Conservation (phyloP, 30 jellyfish, hydroid and myxozoan genomes). For the Catostylus mosaicus region DNA sequence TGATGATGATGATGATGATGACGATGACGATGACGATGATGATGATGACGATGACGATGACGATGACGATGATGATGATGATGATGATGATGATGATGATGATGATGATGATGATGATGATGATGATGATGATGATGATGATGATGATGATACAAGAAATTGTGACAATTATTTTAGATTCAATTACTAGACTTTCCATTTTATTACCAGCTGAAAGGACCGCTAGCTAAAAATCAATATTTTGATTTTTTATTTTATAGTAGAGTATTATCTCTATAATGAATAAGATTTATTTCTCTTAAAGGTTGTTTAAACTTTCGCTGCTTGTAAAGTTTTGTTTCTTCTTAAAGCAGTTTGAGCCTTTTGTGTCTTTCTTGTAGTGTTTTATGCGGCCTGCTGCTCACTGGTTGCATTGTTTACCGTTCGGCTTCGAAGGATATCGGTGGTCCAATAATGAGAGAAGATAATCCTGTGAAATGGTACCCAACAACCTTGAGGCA, state of each 20-base stretch:
- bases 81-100: not conserved
- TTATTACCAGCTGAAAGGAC: too few relatives aligned
- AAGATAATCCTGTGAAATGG: constrained; percentile 87
- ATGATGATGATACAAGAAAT: not conserved
- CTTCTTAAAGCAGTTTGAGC: too few relatives aligned
- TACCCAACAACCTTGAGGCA: constrained; percentile 70
- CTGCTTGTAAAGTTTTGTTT: too few relatives aligned
- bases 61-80: not conserved
- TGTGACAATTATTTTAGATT: too few relatives aligned
- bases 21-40: not conserved
- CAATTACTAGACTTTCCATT: too few relatives aligned
- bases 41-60: not conserved
- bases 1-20: not conserved
- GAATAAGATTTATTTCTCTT: too few relatives aligned
- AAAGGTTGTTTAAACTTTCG: too few relatives aligned
- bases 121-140: not conserved
- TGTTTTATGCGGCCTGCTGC: constrained; percentile 85
- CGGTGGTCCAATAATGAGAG: constrained; percentile 76
- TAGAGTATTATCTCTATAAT: too few relatives aligned
- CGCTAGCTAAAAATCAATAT: too few relatives aligned
- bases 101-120: not conserved
- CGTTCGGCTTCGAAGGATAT: constrained; percentile 69
- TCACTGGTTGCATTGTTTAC: constrained; percentile 85
- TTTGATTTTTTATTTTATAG: too few relatives aligned
- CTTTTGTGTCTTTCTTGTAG: constrained; percentile 63